Conservation (phyloP, 1,140 invertebrate genomes). For the Aphis gossypii region DNA sequence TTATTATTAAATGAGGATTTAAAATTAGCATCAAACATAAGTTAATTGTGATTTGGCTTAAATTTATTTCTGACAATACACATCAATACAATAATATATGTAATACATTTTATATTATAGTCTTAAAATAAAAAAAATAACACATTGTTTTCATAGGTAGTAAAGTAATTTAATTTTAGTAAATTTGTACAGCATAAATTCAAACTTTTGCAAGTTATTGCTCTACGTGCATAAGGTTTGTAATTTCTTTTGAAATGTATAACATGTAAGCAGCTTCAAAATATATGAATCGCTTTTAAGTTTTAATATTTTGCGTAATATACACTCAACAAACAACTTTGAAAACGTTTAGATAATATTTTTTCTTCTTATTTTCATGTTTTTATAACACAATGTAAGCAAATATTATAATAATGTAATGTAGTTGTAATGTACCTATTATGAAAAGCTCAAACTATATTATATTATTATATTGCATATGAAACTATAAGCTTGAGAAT, state of each 20-base stretch:
- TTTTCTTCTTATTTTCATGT: background rate
- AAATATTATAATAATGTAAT: background rate
- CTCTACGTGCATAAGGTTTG: background rate
- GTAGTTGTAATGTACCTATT: too few species aligned
- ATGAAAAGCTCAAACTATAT: too few species aligned
- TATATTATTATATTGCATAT: too few species aligned
- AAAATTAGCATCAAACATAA: background rate
- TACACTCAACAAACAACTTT: background rate
- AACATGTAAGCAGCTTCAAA: background rate
- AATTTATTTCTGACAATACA: too few species aligned
- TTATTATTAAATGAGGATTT: background rate
- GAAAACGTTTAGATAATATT: background rate
- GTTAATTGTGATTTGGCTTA: background rate
- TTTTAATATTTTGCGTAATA: background rate
- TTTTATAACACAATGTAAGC: background rate
- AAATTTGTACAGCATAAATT: background rate
- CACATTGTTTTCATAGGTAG: background rate
- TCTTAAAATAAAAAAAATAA: background rate
- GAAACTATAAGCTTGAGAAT: too few species aligned
- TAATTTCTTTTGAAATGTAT: background rate
- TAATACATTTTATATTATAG: background rate
- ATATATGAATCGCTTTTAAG: background rate
- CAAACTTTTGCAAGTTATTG: background rate
- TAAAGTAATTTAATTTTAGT: background rate
- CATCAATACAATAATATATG: too few species aligned